phyloP scores from a whole-genome alignment of 1,140 invertebrate species.

The Lepidurus apus region DNA sequence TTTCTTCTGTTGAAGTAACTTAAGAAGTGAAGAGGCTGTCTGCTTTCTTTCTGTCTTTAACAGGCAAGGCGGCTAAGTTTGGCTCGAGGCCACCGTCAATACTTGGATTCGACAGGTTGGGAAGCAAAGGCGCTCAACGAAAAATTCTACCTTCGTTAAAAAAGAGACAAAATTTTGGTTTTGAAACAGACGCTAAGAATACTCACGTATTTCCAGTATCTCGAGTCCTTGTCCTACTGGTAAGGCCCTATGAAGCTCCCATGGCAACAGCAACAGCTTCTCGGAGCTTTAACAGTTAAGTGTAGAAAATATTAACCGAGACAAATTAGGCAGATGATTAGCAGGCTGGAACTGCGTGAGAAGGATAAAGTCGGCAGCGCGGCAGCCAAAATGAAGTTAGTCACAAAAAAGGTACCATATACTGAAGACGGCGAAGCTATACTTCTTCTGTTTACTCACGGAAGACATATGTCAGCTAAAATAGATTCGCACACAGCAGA shows the following conservation, averaged over 20 bases:
- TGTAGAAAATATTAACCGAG: not conserved
- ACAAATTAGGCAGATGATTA: slow-evolving; percentile 8
- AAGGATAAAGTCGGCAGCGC: not conserved
- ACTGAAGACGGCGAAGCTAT: not conserved
- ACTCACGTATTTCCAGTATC: not conserved
- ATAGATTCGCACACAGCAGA: slow-evolving; percentile 11
- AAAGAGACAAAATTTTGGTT: not conserved
- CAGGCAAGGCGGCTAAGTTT: not conserved
- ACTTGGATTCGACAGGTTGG: slow-evolving; percentile 17
- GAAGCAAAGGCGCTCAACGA: not conserved
- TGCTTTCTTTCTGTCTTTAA: not conserved
- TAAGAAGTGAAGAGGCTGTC: slow-evolving; percentile 8
- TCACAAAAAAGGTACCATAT: not conserved
- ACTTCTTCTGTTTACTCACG: slow-evolving; percentile 6
- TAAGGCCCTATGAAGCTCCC: not conserved
- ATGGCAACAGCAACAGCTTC: not conserved
- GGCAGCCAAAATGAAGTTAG: not conserved
- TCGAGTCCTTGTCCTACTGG: not conserved
- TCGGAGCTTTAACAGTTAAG: not conserved
- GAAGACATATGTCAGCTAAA: slow-evolving; percentile 22
- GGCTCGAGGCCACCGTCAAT: slow-evolving; percentile 17
- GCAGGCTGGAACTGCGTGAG: not conserved
- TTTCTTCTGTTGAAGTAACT: slow-evolving; percentile 14
- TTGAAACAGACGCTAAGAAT: slow-evolving; percentile 11
- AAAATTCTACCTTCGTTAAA: not conserved